Percentiles rank a stretch among this genome's conserved stretches.
Conservation (phyloP, 2,888 invertebrate genomes). For the Muscina levida region DNA sequence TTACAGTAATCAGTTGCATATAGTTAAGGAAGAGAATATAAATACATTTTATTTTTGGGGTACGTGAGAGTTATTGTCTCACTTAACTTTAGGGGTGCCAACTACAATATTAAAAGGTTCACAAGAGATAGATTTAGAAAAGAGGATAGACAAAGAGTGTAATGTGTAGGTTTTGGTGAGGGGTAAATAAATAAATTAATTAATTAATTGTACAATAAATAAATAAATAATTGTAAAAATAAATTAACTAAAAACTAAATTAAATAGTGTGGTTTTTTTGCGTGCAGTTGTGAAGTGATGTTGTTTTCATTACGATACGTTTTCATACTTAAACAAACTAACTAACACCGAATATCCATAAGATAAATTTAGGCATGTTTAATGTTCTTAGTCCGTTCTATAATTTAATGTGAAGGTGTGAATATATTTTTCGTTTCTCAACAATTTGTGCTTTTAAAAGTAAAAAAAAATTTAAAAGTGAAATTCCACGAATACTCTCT, state of each 20-base stretch:
- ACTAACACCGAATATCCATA: constrained; percentile 54
- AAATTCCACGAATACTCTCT: constrained; percentile 15
- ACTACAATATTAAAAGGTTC: constrained; percentile 32
- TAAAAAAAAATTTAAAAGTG: constrained; percentile 50
- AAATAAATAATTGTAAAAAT: constrained; percentile 71
- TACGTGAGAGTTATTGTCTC: no score
- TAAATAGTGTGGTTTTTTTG: constrained; percentile 60
- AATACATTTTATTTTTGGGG: no score
- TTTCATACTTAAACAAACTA: constrained; percentile 35
- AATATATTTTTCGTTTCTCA: constrained; percentile 49
- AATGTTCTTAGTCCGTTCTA: constrained; percentile 50
- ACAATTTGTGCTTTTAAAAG: constrained; percentile 65
- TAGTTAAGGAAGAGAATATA: no score
- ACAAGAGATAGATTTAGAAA: constrained; percentile 44
- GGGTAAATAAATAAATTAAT: constrained; percentile 62
- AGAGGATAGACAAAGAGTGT: constrained; percentile 36
- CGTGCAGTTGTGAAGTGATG: constrained; percentile 56
- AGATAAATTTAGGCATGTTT: constrained; percentile 58
- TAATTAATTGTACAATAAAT: constrained; percentile 69
- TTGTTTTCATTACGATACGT: constrained; percentile 40
- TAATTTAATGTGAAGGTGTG: constrained; percentile 25
- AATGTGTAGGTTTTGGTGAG: constrained; percentile 52
- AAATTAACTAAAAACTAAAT: constrained; percentile 59
- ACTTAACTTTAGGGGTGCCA: no score
- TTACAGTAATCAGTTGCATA: no score